phyloP scores from a whole-genome alignment of 1,140 invertebrate species.

The Pentalonia nigronervosa region DNA sequence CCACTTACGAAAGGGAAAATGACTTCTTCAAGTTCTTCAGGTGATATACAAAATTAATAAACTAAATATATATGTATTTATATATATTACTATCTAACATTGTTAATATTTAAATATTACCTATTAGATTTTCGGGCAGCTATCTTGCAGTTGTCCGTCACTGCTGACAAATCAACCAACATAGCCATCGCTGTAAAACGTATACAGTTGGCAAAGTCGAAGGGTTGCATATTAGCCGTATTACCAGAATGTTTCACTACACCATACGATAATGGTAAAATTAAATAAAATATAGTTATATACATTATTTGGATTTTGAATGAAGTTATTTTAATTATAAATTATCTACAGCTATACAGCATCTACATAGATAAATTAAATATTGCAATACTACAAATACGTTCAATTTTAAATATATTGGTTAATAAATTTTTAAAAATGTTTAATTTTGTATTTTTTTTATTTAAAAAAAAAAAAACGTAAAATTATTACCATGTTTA shows the following conservation, averaged over 20 bases:
- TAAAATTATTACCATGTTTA: too few species aligned
- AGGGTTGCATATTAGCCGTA: slow-evolving; percentile 44
- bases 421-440: too few species aligned
- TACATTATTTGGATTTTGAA: neutral
- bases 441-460: too few species aligned
- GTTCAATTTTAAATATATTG: too few species aligned
- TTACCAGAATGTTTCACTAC: slow-evolving; percentile 55
- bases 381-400: too few species aligned
- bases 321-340: too few species aligned
- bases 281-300: neutral
- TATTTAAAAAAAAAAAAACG: too few species aligned
- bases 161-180: slow-evolving; percentile 13
- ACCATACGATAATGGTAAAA: slow-evolving; percentile 20
- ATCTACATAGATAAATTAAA: too few species aligned
- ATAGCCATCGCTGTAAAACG: slow-evolving; percentile 38
- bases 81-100: neutral
- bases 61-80: neutral
- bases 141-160: slow-evolving; percentile 34
- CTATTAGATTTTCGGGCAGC: slow-evolving; percentile 12
- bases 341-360: too few species aligned
- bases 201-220: slow-evolving; percentile 35
- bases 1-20: neutral
- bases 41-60: neutral
- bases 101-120: neutral
- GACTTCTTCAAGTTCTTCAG: neutral